phyloP scores from a whole-genome alignment of 2,888 invertebrate species.

The Molorchus minor region DNA sequence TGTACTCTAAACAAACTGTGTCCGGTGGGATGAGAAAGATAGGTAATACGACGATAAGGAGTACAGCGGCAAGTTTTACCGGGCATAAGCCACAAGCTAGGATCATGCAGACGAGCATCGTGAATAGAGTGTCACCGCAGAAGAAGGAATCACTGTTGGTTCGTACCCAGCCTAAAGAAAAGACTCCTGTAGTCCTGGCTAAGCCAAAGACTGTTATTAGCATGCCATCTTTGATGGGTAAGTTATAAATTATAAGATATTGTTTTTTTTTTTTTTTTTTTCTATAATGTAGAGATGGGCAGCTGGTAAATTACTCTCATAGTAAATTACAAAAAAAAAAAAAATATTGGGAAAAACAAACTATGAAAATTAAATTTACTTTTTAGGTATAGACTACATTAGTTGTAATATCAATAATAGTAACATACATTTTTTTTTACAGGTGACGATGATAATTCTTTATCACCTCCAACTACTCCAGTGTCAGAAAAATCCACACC shows the following conservation, averaged over 20 bases:
- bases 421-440: not conserved
- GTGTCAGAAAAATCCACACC: conserved; percentile 1
- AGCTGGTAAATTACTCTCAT: too few species aligned
- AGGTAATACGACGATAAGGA: conserved; percentile 50
- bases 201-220: conserved; percentile 53
- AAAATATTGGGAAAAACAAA: too few species aligned
- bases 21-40: conserved; percentile 45
- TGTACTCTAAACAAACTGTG: conserved; percentile 31
- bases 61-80: not conserved
- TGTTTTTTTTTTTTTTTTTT: too few species aligned
- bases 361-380: too few species aligned
- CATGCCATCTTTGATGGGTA: conserved; percentile 55
- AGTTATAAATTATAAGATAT: too few species aligned
- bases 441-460: conserved; percentile 15
- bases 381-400: too few species aligned
- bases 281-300: too few species aligned
- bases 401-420: too few species aligned
- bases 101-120: conserved; percentile 31
- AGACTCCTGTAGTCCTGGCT: conserved; percentile 1
- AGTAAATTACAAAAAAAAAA: too few species aligned
- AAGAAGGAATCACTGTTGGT: conserved; percentile 28
- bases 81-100: conserved; percentile 23
- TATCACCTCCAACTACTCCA: not conserved
- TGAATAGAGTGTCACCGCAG: conserved; percentile 20
- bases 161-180: conserved; percentile 31